phyloP scores from a whole-genome alignment of 2,113 vertebrate genomes.

The Nymphicus hollandicus region DNA sequence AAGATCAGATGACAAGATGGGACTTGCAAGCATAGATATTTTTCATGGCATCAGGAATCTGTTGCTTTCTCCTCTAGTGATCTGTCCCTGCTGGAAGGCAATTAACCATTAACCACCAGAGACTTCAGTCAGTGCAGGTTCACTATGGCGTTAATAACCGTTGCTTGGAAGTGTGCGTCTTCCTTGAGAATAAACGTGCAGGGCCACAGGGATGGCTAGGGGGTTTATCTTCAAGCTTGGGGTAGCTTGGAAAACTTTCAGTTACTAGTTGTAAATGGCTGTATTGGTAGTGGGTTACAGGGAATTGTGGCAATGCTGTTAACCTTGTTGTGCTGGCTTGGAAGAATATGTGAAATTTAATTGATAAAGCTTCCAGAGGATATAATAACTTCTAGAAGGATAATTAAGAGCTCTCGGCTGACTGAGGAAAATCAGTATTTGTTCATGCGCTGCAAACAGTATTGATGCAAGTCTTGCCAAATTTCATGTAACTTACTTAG shows the following conservation, averaged over 20 bases:
- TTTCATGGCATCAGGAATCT: background rate
- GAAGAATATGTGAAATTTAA: background rate
- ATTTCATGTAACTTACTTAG: background rate
- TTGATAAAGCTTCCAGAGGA: background rate
- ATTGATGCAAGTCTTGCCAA: background rate
- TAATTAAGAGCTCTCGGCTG: background rate
- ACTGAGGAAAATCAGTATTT: background rate
- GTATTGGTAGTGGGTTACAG: background rate
- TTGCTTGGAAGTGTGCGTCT: fast-evolving
- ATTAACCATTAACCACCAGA: slow-evolving; percentile 5
- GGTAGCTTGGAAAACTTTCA: background rate
- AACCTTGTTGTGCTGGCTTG: background rate
- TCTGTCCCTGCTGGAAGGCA: background rate
- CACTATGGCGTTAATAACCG: background rate
- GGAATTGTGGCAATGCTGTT: background rate
- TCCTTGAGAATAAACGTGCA: fast-evolving
- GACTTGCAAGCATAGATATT: background rate
- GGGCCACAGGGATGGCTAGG: background rate
- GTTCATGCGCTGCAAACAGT: background rate
- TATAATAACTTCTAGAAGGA: background rate
- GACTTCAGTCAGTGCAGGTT: background rate
- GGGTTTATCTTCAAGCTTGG: background rate
- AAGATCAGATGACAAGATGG: background rate
- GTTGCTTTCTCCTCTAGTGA: background rate
- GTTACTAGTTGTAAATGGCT: background rate